Evolutionary conservation across 2,113 vertebrate genomes (phyloP).

Genomic region (Okapia johnstoni): DNA sequence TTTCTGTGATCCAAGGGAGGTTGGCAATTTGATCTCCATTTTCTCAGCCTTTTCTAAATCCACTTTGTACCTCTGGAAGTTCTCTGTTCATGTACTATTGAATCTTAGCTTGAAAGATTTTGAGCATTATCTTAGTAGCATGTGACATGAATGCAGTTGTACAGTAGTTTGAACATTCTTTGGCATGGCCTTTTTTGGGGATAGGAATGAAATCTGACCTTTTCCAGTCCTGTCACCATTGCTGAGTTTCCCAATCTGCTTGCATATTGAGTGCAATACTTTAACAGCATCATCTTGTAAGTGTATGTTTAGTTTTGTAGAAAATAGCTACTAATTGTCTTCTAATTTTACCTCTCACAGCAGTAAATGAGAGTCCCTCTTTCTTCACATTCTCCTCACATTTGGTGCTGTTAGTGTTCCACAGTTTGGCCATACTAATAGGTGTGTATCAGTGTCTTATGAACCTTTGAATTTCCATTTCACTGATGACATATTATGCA

Average conservation of each 20-base stretch:
- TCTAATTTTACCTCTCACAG: neutral
- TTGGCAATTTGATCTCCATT: neutral
- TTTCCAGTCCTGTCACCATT: neutral
- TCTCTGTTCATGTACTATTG: neutral
- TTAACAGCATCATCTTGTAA: neutral
- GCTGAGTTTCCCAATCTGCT: neutral
- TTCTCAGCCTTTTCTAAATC: neutral
- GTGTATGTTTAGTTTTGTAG: neutral
- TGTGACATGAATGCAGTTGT: neutral
- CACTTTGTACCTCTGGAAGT: neutral
- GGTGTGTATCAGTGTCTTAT: neutral
- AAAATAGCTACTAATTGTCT: neutral
- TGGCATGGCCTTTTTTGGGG: neutral
- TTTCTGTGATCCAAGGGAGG: neutral
- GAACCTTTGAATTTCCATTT: neutral
- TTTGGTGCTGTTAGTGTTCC: neutral
- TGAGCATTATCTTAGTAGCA: neutral
- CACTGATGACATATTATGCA: neutral
- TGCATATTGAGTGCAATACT: neutral
- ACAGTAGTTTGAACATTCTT: neutral
- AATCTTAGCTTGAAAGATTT: neutral
- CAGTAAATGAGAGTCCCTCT: neutral
- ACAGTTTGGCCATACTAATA: neutral
- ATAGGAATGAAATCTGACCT: neutral
- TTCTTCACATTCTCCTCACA: neutral